These are phyloP conservation scores for Eupithecia insigniata DNA, from an alignment of 2,888 invertebrate species.

Conservation along the genomic window DNA sequence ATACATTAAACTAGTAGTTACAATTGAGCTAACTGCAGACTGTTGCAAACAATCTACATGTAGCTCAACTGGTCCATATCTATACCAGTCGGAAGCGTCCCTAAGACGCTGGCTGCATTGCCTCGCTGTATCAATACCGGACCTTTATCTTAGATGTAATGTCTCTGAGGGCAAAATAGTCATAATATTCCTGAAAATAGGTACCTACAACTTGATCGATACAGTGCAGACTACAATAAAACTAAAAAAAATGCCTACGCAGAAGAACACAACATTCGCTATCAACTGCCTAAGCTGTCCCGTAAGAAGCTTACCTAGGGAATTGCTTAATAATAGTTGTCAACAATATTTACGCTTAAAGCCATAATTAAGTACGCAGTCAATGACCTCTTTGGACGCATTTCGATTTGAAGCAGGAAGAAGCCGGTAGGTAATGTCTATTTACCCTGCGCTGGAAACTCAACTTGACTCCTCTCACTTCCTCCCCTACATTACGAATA, in stretches of 20 bases:
- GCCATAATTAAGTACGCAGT: conserved; percentile 29
- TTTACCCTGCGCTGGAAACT: neutral
- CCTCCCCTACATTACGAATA: neutral
- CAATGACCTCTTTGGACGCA: conserved; percentile 22
- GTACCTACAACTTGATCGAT: neutral
- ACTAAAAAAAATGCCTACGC: neutral
- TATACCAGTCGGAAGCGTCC: too few relatives aligned
- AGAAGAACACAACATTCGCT: neutral
- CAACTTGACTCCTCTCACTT: neutral
- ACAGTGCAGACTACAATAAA: neutral
- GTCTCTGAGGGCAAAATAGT: neutral
- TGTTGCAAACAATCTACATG: too few relatives aligned
- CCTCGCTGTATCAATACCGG: neutral
- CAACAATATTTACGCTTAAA: conserved; percentile 30
- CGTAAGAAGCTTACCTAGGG: conserved; percentile 21
- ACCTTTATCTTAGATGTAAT: neutral
- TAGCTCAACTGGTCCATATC: too few relatives aligned
- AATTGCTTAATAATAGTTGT: conserved; percentile 29
- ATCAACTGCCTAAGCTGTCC: conserved; percentile 14
- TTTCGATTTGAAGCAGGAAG: conserved; percentile 4
- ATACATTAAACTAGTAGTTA: too few relatives aligned
- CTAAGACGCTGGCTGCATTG: too few relatives aligned
- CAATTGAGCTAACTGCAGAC: too few relatives aligned
- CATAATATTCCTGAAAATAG: neutral
- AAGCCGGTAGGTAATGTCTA: neutral